Percentiles rank a stretch among this genome's conserved stretches.
Conservation (phyloP, 2,888 invertebrate genomes). For the Blastobasis adustella region DNA sequence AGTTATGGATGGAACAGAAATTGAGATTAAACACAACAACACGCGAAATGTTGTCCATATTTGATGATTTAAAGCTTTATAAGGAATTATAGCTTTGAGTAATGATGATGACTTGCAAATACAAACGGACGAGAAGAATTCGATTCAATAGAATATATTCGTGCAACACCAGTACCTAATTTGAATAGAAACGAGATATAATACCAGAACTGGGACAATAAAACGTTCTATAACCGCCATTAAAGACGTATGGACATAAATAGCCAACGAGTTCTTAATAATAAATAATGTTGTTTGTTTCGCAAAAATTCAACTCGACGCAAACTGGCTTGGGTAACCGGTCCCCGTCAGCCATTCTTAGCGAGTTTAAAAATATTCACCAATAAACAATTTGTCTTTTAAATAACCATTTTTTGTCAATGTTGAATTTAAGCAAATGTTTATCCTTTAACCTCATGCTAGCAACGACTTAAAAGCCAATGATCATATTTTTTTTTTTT, state of each 20-base stretch:
- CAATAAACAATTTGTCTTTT: slow-evolving; percentile 51
- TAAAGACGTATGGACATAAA: slow-evolving; percentile 10
- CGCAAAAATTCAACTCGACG: slow-evolving; percentile 35
- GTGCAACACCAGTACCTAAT: too few relatives aligned
- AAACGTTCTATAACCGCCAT: slow-evolving; percentile 8
- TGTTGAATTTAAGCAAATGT: slow-evolving; percentile 1
- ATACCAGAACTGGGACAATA: slow-evolving; percentile 2
- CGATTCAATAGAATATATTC: too few relatives aligned
- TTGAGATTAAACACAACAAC: too few relatives aligned
- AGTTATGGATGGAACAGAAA: too few relatives aligned
- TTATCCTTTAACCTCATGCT: not conserved
- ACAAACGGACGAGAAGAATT: too few relatives aligned
- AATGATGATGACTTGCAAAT: too few relatives aligned
- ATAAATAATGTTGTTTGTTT: slow-evolving; percentile 41
- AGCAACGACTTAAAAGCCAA: not conserved
- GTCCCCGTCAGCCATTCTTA: slow-evolving; percentile 42
- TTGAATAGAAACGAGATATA: too few relatives aligned
- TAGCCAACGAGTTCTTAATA: slow-evolving; percentile 21
- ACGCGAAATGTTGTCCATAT: too few relatives aligned
- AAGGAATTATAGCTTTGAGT: too few relatives aligned
- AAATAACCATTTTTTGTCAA: slow-evolving; percentile 30
- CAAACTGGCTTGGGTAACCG: slow-evolving; percentile 50
- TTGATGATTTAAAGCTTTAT: too few relatives aligned
- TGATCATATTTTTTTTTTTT: slow-evolving; percentile 1
- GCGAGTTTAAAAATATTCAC: slow-evolving; percentile 50